phyloP scores from a whole-genome alignment of 2,113 vertebrate genomes.

The Ctenomys sociabilis region DNA sequence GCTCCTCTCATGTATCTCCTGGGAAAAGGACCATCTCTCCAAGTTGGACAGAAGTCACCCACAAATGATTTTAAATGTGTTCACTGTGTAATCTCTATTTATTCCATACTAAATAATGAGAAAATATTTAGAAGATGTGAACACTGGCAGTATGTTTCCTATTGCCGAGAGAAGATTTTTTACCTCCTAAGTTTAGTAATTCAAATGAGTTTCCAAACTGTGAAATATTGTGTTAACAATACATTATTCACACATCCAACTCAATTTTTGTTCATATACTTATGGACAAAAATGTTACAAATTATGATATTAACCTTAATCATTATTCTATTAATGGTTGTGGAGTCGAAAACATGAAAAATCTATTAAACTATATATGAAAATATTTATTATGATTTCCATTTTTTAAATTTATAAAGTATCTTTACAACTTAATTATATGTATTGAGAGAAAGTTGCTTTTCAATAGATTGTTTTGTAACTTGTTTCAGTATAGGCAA shows the following conservation, averaged over 20 bases:
- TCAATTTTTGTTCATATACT: neutral
- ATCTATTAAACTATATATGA: neutral
- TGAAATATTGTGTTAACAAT: neutral
- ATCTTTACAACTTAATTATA: constrained; percentile 69
- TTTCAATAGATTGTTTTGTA: constrained; percentile 57
- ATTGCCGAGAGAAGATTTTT: neutral
- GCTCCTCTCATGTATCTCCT: neutral
- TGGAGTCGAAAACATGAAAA: neutral
- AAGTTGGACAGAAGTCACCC: neutral
- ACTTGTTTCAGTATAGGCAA: neutral
- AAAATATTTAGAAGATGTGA: neutral
- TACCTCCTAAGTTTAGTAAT: neutral
- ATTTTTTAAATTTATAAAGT: constrained; percentile 67
- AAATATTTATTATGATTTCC: constrained; percentile 56
- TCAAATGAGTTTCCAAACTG: neutral
- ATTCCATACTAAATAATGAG: neutral
- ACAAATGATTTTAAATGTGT: neutral
- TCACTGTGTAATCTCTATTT: neutral
- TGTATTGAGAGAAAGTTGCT: constrained; percentile 75
- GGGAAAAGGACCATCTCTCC: neutral
- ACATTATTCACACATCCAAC: neutral
- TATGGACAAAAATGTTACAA: neutral
- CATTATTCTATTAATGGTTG: neutral
- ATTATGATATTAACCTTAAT: neutral
- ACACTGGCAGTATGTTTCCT: neutral